Base-by-base conservation (phyloP, 2,888 invertebrate species). In the Arge pagana region DNA sequence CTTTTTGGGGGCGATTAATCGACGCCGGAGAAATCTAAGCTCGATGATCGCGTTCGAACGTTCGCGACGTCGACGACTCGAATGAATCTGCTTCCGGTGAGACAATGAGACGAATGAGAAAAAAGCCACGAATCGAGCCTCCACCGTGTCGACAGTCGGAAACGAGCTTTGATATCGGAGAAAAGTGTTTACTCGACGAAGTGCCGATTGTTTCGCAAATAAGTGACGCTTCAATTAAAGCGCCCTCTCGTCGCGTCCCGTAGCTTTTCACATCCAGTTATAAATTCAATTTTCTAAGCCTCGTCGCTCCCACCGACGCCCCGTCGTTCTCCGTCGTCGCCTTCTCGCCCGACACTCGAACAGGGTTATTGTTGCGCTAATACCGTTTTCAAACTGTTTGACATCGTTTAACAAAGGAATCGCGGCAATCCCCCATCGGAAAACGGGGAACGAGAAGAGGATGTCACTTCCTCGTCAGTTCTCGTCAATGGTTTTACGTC, bases 141-240 rank as follows among this genome's bases (percentile, higher is more conserved):
- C n/a, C n/a, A n/a, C n/a, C n/a, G n/a, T n/a, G n/a, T n/a, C n/a
- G n/a, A n/a, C n/a, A n/a, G n/a, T n/a, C n/a, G n/a, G n/a, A n/a
- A n/a, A n/a, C n/a, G n/a, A n/a, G n/a, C n/a, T n/a, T n/a, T n/a
- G 4, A 45, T 45, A 45, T 45, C 45, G 45, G 10, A 35, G 13
- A 18, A n/a, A 45, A 45, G 45, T 45, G 45, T 45, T 45, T 45
- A 33, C 33, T 33, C 11, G 33, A 45, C 45, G 23, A 33, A 45
- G 33, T 33, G 35, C 33, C 45, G 45, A 45, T 45, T 45, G 45
- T 45, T 45, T 45, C 43, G 30, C 31, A 45, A 45, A 45, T 45
- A 45, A 45, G 33, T 45, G 45, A 45, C 45, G 35, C 45, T 45
- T 45, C 45, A 45, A 45, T 45, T 45, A 45, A 45, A 45, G n/a